Conservation (phyloP, 2,113 vertebrate species). For the Pygathrix nemaeus region DNA sequence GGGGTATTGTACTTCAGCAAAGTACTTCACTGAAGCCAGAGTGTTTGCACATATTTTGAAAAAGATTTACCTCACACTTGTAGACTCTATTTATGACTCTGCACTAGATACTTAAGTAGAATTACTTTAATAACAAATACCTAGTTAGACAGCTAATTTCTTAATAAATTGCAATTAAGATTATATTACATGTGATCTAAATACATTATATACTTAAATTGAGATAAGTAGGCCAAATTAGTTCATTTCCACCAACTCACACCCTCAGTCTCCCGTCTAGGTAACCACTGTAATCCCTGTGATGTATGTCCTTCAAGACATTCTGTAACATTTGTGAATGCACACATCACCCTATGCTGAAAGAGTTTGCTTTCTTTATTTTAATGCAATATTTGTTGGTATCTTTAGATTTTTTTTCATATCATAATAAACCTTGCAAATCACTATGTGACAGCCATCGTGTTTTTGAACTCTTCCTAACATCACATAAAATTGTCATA, state of each 20-base stretch:
- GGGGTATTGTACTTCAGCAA: background rate
- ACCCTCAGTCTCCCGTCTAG: background rate
- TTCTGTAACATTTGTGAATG: background rate
- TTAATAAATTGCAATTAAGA: background rate
- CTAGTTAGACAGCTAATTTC: background rate
- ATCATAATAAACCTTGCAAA: constrained; percentile 5
- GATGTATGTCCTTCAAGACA: background rate
- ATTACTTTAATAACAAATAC: background rate
- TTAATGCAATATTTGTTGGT: background rate
- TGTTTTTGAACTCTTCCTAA: constrained; percentile 13
- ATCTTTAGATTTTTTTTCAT: constrained; percentile 43
- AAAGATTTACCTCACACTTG: background rate
- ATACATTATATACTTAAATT: constrained; percentile 22
- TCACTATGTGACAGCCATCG: background rate
- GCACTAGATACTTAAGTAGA: background rate
- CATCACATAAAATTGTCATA: background rate
- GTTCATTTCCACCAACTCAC: background rate
- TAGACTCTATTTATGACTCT: background rate
- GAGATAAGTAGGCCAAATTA: background rate
- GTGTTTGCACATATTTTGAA: background rate
- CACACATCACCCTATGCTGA: background rate
- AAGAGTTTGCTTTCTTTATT: background rate
- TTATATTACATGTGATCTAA: too few relatives aligned
- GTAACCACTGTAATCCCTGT: background rate
- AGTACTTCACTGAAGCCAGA: background rate